Conservation (phyloP, 1,140 invertebrate genomes). For the Eubasilissa regina region DNA sequence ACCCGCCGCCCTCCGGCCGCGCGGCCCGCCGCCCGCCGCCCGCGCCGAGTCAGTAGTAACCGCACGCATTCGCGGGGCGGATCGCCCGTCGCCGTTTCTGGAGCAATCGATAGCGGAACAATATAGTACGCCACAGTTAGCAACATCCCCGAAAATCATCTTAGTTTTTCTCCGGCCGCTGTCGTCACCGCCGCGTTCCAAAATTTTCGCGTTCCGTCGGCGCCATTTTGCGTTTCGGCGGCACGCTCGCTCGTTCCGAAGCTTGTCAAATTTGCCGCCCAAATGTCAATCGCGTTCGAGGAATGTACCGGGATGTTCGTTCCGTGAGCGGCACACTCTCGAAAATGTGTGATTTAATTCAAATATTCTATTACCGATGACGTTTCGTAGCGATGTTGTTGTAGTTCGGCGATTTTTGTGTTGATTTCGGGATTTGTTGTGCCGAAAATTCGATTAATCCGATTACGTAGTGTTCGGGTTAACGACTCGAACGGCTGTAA, state of each 20-base stretch:
- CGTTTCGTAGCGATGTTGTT: background rate
- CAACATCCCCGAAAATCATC: conserved; percentile 6
- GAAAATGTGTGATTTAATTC: background rate
- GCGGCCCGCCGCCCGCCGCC: background rate
- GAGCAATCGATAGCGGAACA: conserved; percentile 15
- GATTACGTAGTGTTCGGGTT: background rate
- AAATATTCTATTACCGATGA: background rate
- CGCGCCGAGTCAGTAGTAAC: conserved; percentile 7
- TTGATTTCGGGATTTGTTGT: background rate
- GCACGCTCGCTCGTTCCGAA: background rate
- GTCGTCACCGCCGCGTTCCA: background rate
- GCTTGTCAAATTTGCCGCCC: conserved; percentile 7
- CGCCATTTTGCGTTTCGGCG: background rate
- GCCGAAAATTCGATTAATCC: background rate
- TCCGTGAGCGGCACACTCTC: background rate
- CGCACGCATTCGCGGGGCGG: conserved; percentile 26
- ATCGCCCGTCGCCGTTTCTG: conserved; percentile 3
- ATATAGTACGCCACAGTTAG: background rate
- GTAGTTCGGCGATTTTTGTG: background rate
- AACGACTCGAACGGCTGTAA: background rate
- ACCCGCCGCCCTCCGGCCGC: background rate
- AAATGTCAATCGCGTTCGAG: background rate
- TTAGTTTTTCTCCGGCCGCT: background rate
- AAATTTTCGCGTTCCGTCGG: background rate
- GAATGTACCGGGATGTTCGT: too few species aligned